These are phyloP conservation scores for Coregonus ussuriensis DNA, from an alignment of 2,797 vertebrate genomes.

Conservation along the genomic window DNA sequence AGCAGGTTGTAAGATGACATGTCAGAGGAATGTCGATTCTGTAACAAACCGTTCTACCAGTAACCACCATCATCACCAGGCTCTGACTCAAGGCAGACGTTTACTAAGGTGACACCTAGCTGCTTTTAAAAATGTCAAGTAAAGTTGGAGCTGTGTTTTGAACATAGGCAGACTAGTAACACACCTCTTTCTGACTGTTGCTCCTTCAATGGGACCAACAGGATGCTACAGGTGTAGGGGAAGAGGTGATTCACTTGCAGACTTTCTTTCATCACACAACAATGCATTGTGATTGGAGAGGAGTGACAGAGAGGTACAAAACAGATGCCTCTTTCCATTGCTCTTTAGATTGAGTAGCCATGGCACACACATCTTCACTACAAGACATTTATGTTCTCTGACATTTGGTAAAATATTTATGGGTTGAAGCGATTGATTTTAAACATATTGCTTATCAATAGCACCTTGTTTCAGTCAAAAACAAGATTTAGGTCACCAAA, in stretches of 20 bases:
- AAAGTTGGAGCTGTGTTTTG: not conserved
- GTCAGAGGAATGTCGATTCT: not conserved
- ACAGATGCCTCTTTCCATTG: not conserved
- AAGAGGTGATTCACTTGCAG: not conserved
- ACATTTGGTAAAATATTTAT: slow-evolving; percentile 7
- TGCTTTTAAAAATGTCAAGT: not conserved
- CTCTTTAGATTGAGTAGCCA: not conserved
- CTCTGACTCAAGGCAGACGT: not conserved
- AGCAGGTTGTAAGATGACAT: not conserved
- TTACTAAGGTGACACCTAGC: not conserved
- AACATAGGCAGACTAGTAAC: not conserved
- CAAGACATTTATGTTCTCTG: not conserved
- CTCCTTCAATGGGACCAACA: not conserved
- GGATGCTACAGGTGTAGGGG: not conserved
- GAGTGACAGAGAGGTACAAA: not conserved
- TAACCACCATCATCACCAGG: not conserved
- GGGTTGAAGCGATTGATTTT: not conserved
- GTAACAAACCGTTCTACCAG: not conserved
- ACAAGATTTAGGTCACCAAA: slow-evolving; percentile 38
- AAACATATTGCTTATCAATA: not conserved
- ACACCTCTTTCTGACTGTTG: not conserved
- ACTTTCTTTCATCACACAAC: not conserved
- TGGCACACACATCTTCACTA: not conserved
- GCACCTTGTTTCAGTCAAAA: not conserved
- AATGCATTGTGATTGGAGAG: not conserved